Percentiles rank a stretch among this genome's conserved stretches.
Evolutionary conservation across 2,888 invertebrate species (phyloP).

Genomic region (Sericinus montela): DNA sequence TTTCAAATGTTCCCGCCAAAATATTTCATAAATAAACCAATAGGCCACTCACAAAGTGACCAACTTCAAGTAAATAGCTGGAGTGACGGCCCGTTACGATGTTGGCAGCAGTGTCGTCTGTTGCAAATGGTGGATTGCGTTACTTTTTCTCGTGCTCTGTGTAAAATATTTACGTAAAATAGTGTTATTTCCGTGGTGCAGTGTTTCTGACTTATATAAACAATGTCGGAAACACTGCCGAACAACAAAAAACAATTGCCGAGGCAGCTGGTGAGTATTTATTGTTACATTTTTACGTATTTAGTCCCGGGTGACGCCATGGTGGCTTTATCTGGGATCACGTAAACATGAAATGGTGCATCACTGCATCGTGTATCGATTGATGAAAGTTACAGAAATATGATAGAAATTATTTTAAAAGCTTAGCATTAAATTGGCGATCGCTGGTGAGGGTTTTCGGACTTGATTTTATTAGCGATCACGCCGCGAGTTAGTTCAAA

Average conservation of each 20-base stretch:
- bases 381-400: slow-evolving; percentile 54
- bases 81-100: slow-evolving; percentile 61
- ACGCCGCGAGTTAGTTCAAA: slow-evolving; percentile 72
- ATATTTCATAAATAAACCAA: slow-evolving; percentile 58
- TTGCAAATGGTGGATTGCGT: slow-evolving; percentile 80
- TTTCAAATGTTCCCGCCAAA: slow-evolving; percentile 56
- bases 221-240: slow-evolving; percentile 81
- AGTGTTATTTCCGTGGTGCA: slow-evolving; percentile 72
- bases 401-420: slow-evolving; percentile 37
- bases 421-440: slow-evolving; percentile 38
- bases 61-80: slow-evolving; percentile 55
- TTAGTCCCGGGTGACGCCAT: slow-evolving; percentile 82
- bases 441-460: slow-evolving; percentile 59
- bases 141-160: slow-evolving; percentile 79
- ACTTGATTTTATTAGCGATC: slow-evolving; percentile 63
- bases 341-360: slow-evolving; percentile 82
- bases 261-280: slow-evolving; percentile 82
- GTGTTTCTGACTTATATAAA: slow-evolving; percentile 76
- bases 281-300: slow-evolving; percentile 74
- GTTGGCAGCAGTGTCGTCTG: slow-evolving; percentile 76
- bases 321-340: slow-evolving; percentile 82
- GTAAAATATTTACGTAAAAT: slow-evolving; percentile 81
- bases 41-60: slow-evolving; percentile 44
- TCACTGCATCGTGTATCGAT: slow-evolving; percentile 79
- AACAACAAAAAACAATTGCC: slow-evolving; percentile 79